phyloP scores from a whole-genome alignment of 2,113 vertebrate species.

The Hippoglossus stenolepis region DNA sequence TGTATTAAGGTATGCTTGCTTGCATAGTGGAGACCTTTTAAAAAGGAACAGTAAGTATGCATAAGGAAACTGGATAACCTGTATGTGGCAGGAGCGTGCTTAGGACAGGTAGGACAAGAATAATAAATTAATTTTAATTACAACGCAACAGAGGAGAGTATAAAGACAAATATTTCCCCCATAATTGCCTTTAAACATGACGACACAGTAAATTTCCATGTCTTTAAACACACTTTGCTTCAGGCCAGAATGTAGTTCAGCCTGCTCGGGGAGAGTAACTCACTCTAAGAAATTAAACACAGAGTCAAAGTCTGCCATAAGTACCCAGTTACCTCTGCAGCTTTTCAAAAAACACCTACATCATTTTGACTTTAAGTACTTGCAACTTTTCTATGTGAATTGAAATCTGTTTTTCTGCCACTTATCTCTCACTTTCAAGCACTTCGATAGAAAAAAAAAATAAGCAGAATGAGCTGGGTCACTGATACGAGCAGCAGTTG shows the following conservation, averaged over 20 bases:
- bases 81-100: constrained; percentile 1
- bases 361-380: not conserved
- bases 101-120: not conserved
- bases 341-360: not conserved
- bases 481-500: not conserved
- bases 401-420: constrained; percentile 10
- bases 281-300: not conserved
- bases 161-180: not conserved
- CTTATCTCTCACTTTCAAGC: not conserved
- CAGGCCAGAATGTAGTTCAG: constrained; percentile 30
- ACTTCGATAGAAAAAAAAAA: not conserved
- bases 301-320: not conserved
- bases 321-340: not conserved
- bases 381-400: constrained; percentile 5
- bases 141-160: constrained; percentile 8
- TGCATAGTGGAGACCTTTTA: not conserved
- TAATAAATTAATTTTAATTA: not conserved
- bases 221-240: constrained; percentile 36
- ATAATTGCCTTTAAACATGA: constrained; percentile 10
- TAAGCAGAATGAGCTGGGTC: constrained; percentile 1
- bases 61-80: not conserved
- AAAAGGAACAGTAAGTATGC: constrained; percentile 1
- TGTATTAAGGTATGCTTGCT: not conserved
- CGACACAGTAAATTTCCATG: not conserved
- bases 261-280: not conserved